These are phyloP conservation scores for Heteractis magnifica DNA, from an alignment of 92 coral and sea anemone species.

Conservation along the genomic window DNA sequence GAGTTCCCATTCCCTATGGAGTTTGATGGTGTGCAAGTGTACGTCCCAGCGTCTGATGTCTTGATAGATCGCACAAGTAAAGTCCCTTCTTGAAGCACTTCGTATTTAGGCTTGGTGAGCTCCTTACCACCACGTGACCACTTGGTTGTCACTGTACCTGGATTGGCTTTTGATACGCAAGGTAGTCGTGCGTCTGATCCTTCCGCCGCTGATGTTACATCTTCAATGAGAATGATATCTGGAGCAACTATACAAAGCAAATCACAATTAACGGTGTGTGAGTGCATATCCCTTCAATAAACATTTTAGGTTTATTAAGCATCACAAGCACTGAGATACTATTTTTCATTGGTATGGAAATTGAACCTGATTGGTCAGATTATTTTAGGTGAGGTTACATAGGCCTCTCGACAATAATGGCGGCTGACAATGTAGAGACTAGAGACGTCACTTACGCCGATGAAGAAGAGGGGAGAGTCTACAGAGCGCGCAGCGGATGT, in stretches of 20 bases:
- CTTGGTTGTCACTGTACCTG: conserved; percentile 68
- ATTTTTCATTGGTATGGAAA: too few species aligned
- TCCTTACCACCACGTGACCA: conserved; percentile 71
- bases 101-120: conserved; percentile 52
- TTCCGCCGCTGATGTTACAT: conserved; percentile 57
- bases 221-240: conserved; percentile 47
- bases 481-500: too few species aligned
- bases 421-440: too few species aligned
- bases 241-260: conserved; percentile 61
- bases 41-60: conserved; percentile 78
- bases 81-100: conserved; percentile 76
- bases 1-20: conserved; percentile 72
- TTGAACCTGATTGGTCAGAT: too few species aligned
- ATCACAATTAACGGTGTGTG: neutral
- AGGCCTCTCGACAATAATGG: too few species aligned
- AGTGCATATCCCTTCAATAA: neutral
- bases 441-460: too few species aligned
- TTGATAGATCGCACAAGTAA: conserved; percentile 72
- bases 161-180: conserved; percentile 85
- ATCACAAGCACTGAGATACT: too few species aligned
- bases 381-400: too few species aligned
- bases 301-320: too few species aligned
- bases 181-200: conserved; percentile 83
- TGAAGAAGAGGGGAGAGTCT: too few species aligned
- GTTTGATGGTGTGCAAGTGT: conserved; percentile 84